phyloP scores from a whole-genome alignment of 2,113 vertebrate genomes.

The Accipiter virgatus region DNA sequence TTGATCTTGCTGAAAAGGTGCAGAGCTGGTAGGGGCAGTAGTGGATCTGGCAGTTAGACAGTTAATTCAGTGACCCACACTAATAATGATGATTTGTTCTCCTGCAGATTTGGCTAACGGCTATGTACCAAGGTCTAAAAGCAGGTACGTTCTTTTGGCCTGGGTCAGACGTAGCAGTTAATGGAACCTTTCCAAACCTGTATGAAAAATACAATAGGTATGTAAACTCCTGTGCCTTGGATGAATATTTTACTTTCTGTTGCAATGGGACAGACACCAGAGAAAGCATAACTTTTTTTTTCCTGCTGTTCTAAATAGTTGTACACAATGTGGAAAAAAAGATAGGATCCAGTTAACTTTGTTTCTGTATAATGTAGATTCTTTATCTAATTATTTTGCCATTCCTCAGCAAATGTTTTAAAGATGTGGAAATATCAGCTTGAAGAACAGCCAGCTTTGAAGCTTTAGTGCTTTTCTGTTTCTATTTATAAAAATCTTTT shows the following conservation, averaged over 20 bases:
- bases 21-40: background rate
- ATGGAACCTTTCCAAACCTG: conserved; percentile 82
- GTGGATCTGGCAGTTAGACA: background rate
- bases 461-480: background rate
- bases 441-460: background rate
- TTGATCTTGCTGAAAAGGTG: background rate
- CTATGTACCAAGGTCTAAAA: conserved; percentile 82
- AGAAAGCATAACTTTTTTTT: background rate
- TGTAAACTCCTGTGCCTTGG: background rate
- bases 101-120: conserved; percentile 91
- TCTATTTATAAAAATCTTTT: background rate
- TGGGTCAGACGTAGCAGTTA: conserved; percentile 89
- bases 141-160: conserved; percentile 92
- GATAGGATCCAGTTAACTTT: background rate
- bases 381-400: background rate
- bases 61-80: rapidly evolving
- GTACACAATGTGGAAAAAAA: background rate
- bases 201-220: conserved; percentile 83
- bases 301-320: background rate
- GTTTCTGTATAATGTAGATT: background rate
- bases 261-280: background rate
- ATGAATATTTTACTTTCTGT: background rate
- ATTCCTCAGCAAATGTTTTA: background rate
- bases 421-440: background rate
- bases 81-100: background rate